These are phyloP conservation scores for Chalcis sispes DNA, from an alignment of 2,888 invertebrate species.

Conservation along the genomic window DNA sequence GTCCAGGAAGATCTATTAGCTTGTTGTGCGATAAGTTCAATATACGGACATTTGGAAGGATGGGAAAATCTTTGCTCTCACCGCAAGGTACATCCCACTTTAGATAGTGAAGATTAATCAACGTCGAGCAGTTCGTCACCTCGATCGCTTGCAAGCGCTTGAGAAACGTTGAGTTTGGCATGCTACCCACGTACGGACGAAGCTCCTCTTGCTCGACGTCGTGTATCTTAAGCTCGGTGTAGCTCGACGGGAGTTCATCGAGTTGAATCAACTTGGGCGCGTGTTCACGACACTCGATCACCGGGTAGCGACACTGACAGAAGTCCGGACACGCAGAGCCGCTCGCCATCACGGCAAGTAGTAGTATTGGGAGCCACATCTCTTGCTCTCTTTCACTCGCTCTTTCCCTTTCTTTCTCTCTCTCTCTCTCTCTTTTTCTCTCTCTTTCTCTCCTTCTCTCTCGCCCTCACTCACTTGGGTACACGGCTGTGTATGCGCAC, in stretches of 20 bases:
- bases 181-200: conserved; percentile 60
- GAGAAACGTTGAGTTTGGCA: conserved; percentile 60
- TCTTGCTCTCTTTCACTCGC: conserved; percentile 31
- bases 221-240: conserved; percentile 54
- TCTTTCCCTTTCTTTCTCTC: conserved; percentile 48
- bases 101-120: conserved; percentile 62
- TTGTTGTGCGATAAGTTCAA: conserved; percentile 69
- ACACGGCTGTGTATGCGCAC: conserved; percentile 1
- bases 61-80: not conserved
- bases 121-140: conserved; percentile 57
- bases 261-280: conserved; percentile 61
- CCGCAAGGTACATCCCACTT: conserved; percentile 38
- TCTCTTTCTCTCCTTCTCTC: conserved; percentile 13
- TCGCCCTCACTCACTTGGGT: not conserved
- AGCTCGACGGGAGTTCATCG: conserved; percentile 52
- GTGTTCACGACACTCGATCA: conserved; percentile 62
- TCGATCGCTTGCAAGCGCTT: conserved; percentile 26
- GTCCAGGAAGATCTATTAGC: conserved; percentile 61
- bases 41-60: conserved; percentile 10
- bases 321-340: conserved; percentile 70
- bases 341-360: conserved; percentile 73
- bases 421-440: conserved; percentile 3
- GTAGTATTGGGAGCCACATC: conserved; percentile 62
- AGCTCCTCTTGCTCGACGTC: conserved; percentile 60
- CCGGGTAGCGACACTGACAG: conserved; percentile 67